Base-by-base conservation (phyloP, 2,888 invertebrate species). In the Leptarthrus brevirostris region DNA sequence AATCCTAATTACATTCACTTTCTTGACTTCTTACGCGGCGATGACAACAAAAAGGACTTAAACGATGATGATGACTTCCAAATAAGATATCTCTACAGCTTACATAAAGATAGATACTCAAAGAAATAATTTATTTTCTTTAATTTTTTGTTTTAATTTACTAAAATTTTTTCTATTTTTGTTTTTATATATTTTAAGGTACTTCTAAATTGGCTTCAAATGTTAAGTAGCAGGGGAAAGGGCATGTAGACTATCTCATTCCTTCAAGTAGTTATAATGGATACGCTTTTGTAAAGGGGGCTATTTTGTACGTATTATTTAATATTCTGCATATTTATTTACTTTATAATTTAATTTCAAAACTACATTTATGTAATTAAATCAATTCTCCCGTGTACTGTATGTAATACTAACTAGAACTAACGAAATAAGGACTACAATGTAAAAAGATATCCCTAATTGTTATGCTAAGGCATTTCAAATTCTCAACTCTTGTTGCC, bases 71-170 rank as follows among this genome's bases (percentile, higher is more conserved):
- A 79, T 24, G 81, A 80, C 74, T 79, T 81, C 74, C 82, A 82
- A 56, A 78, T 83, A 77, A 81, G 80, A 72, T 80, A 83, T 77
- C 77, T 83, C 66, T 84, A 84, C 77, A 82, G 82, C 76, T 79
- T 82, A 78, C 82, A 81, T 76, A 83, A 82, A 75, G 82, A 82
- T 75, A 79, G 78, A 71, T 80, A 79, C 77, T 76, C 74, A 56
- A 76, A 74, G 71, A 78, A 79, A 66, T 77, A 77, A 79, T 78
- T 75, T 10, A 16, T 34, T 40, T 61, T 12, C 58, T 26, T 16
- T 34, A 16, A 61, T 61, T 61, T 61, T 58, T 58, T 58, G 20
- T 56, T 47, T 72, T 77, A 72, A 56, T 72, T 74, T 73, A 74
- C 75, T 75, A 66, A 53, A 76, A 76, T 30, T 66, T 26, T 14